phyloP scores from a whole-genome alignment of 1,140 invertebrate genomes.

The Drosophila albomicans region DNA sequence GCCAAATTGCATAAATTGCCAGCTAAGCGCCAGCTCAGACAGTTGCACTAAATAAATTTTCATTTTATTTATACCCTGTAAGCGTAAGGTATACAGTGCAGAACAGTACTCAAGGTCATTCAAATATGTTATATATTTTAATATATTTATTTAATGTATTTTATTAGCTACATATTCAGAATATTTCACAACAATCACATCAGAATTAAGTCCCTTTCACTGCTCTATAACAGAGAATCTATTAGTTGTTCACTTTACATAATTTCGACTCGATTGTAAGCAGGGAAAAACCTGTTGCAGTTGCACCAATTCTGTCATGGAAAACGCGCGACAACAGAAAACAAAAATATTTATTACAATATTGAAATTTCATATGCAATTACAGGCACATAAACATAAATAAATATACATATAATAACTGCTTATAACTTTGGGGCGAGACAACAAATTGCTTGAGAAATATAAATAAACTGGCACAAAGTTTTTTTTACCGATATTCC shows the following conservation, averaged over 20 bases:
- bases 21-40: slow-evolving; percentile 44
- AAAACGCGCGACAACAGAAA: slow-evolving; percentile 53
- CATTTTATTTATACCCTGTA: slow-evolving; percentile 32
- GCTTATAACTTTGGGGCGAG: slow-evolving; percentile 31
- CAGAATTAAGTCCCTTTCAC: not conserved
- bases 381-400: slow-evolving; percentile 58
- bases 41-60: slow-evolving; percentile 35
- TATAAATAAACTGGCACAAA: slow-evolving; percentile 29
- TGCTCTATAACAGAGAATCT: not conserved
- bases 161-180: not conserved
- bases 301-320: slow-evolving; percentile 77
- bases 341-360: slow-evolving; percentile 75
- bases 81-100: not conserved
- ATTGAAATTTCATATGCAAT: slow-evolving; percentile 77
- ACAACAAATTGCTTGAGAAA: slow-evolving; percentile 30
- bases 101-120: too few species aligned
- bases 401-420: slow-evolving; percentile 40
- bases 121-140: too few species aligned
- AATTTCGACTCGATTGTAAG: slow-evolving; percentile 1
- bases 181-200: not conserved
- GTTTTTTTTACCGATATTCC: slow-evolving; percentile 43
- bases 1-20: slow-evolving; percentile 72
- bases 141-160: not conserved
- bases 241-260: not conserved
- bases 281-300: slow-evolving; percentile 62